Evolutionary conservation across 2,888 invertebrate genomes (phyloP).

Genomic region (Eupithecia abbreviata): DNA sequence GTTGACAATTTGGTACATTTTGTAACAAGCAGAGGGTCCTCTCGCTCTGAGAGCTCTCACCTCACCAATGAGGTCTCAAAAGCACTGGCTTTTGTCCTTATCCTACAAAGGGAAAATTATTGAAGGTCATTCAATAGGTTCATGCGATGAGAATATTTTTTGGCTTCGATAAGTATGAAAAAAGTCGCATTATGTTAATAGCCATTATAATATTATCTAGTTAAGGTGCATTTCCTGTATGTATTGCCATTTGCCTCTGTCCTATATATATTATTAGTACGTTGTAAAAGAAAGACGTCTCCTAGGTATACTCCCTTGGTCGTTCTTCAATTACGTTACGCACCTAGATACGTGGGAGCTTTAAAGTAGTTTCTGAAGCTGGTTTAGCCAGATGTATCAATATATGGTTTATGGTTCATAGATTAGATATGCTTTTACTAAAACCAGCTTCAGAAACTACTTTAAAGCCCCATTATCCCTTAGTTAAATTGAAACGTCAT

Average conservation of each 20-base stretch:
- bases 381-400: no score
- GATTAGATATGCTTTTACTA: no score
- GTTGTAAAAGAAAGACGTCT: no score
- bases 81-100: conserved; percentile 65
- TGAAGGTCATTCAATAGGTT: conserved; percentile 61
- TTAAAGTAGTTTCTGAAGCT: no score
- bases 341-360: no score
- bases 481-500: neutral
- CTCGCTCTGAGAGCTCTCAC: conserved; percentile 53
- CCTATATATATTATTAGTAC: no score
- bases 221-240: neutral
- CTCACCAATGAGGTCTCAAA: conserved; percentile 62
- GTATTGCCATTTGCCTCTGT: neutral
- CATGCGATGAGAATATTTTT: neutral
- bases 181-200: no score
- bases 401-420: no score
- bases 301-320: no score
- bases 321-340: no score
- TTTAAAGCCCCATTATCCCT: neutral
- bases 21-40: conserved; percentile 64
- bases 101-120: conserved; percentile 62
- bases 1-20: conserved; percentile 77
- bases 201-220: no score
- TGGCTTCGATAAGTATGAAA: neutral
- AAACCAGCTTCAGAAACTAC: neutral